Percentiles rank a stretch among this genome's conserved stretches.
Evolutionary conservation across 2,797 vertebrate genomes (phyloP).

Genomic region (Cynodonichthys magdalenae): DNA sequence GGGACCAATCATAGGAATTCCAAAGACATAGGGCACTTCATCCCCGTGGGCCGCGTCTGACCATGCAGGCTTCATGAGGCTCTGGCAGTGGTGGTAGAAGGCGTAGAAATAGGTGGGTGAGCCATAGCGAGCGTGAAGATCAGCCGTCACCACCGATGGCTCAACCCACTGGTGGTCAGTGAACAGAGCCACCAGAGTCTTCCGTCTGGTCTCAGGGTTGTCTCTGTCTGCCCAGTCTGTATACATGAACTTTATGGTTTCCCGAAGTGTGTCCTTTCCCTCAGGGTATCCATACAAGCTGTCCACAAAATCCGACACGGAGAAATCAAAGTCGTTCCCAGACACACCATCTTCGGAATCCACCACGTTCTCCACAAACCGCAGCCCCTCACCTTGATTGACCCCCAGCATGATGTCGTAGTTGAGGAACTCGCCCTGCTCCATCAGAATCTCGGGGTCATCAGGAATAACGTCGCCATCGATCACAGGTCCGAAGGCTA

Average conservation of each 20-base stretch:
- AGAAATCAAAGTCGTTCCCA: constrained; percentile 97
- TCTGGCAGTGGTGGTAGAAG: constrained; percentile 99
- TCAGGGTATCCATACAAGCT: constrained; percentile 97
- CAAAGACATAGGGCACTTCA: constrained; percentile 97
- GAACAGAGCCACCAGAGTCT: constrained; percentile 96
- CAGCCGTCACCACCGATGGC: constrained; percentile 95
- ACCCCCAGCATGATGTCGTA: constrained; percentile 99
- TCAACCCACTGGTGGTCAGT: constrained; percentile 99
- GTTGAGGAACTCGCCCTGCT: constrained; percentile 99
- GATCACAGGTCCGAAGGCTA: constrained; percentile 97
- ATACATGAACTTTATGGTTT: constrained; percentile 99
- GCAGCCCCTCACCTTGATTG: constrained; percentile 97
- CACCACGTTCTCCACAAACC: constrained; percentile 97
- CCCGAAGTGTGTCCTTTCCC: constrained; percentile 95
- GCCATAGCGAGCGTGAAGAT: constrained; percentile 95
- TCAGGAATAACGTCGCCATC: constrained; percentile 98
- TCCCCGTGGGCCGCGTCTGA: constrained; percentile 97
- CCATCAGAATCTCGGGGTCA: constrained; percentile 98
- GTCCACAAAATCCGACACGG: constrained; percentile 98
- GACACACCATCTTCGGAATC: constrained; percentile 97
- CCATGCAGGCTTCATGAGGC: constrained; percentile 98
- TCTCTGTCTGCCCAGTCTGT: constrained; percentile 98
- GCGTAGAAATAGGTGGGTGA: constrained; percentile 98
- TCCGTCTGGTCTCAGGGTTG: constrained; percentile 95
- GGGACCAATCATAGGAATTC: constrained; percentile 97